Conservation (phyloP, 2,888 invertebrate species). For the Caenorhabditis drosophilae region DNA sequence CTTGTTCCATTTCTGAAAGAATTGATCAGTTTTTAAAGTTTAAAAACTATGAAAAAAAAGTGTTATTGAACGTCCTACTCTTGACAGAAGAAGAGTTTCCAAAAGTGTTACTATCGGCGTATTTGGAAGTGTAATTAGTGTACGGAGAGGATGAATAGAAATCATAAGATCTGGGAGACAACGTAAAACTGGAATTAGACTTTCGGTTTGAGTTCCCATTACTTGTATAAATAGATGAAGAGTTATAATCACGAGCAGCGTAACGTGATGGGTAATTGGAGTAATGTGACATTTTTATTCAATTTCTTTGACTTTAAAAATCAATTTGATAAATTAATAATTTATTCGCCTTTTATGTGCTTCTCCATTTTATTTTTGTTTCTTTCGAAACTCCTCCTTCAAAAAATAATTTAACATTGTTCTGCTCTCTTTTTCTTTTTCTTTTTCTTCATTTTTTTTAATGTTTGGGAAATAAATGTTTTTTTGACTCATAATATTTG, state of each 20-base stretch:
- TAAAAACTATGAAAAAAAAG: constrained; percentile 1
- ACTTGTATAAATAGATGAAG: constrained; percentile 16
- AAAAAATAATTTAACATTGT: too few species aligned
- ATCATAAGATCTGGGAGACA: constrained; percentile 16
- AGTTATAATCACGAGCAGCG: constrained; percentile 20
- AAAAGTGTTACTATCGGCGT: not conserved
- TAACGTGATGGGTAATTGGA: constrained; percentile 30
- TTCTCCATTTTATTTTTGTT: too few species aligned
- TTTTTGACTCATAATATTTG: too few species aligned
- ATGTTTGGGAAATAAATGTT: too few species aligned
- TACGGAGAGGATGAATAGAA: constrained; percentile 5
- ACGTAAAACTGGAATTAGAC: constrained; percentile 7
- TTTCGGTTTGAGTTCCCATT: constrained; percentile 1
- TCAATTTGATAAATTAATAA: too few species aligned
- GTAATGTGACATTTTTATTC: constrained; percentile 21
- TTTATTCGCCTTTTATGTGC: too few species aligned
- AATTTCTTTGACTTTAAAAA: too few species aligned
- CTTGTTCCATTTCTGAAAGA: constrained; percentile 28
- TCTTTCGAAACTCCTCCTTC: too few species aligned
- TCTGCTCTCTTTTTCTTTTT: too few species aligned
- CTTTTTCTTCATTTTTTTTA: too few species aligned
- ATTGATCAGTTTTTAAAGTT: too few species aligned
- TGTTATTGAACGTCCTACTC: not conserved
- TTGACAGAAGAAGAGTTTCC: not conserved
- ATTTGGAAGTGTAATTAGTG: constrained; percentile 30